Conservation (phyloP, 2,113 vertebrate species). For the Asarcornis scutulata region DNA sequence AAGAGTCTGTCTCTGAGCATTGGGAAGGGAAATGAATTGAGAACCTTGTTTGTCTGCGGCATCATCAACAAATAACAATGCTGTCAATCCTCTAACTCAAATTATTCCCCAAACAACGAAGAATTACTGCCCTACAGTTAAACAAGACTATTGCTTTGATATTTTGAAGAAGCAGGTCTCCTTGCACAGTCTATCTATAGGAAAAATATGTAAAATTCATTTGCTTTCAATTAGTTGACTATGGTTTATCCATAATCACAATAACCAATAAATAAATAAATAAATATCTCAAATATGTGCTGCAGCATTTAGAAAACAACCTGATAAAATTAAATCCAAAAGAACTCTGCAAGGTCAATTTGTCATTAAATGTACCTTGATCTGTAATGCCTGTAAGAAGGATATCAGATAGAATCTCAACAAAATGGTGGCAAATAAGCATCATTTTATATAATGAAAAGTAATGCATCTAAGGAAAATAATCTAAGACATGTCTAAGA, state of each 20-base stretch:
- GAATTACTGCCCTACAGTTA: background rate
- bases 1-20: background rate
- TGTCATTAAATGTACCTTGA: background rate
- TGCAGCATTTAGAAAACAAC: background rate
- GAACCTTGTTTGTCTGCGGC: background rate
- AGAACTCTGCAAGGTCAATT: background rate
- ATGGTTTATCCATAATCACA: background rate
- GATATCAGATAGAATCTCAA: background rate
- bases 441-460: background rate
- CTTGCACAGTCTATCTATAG: background rate
- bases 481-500: background rate
- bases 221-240: background rate
- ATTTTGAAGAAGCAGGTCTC: background rate
- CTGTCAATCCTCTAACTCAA: background rate
- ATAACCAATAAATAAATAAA: no score
- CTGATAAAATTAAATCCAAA: background rate
- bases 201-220: background rate
- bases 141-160: background rate
- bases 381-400: background rate
- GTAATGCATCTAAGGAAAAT: background rate
- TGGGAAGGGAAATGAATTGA: background rate
- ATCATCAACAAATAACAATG: background rate
- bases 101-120: background rate
- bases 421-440: background rate
- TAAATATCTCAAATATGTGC: background rate